Percentiles rank a stretch among this genome's conserved stretches.
Conservation (phyloP, 2,888 invertebrate genomes). For the Ditylenchus weischeri region DNA sequence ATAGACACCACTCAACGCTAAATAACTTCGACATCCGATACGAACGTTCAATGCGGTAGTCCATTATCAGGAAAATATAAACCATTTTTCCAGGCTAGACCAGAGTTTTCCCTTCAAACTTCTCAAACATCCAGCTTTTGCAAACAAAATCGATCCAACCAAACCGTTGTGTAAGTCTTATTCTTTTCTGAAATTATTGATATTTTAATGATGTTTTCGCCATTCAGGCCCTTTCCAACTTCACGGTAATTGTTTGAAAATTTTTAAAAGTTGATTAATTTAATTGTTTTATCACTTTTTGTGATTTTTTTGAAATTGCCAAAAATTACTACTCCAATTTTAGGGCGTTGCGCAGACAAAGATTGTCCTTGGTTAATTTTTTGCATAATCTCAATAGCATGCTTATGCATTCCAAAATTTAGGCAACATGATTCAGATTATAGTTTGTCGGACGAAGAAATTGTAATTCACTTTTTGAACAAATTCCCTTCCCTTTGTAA, state of each 20-base stretch:
- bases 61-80: background rate
- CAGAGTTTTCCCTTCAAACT: slow-evolving; percentile 14
- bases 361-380: slow-evolving; percentile 15
- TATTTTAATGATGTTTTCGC: background rate
- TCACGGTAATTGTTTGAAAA: background rate
- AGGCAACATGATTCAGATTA: slow-evolving; percentile 17
- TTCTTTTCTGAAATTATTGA: background rate
- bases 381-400: background rate
- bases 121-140: slow-evolving; percentile 12
- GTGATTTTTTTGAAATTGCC: too few relatives aligned
- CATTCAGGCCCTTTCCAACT: slow-evolving; percentile 10
- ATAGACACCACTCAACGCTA: too few relatives aligned
- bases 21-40: too few relatives aligned
- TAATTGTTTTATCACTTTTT: too few relatives aligned
- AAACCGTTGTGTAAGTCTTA: slow-evolving; percentile 5
- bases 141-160: slow-evolving; percentile 10
- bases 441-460: slow-evolving; percentile 10
- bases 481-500: background rate
- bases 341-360: slow-evolving; percentile 14
- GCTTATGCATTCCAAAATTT: background rate
- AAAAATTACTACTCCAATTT: too few relatives aligned
- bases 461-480: background rate
- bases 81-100: background rate
- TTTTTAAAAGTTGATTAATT: too few relatives aligned
- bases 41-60: background rate